phyloP scores from a whole-genome alignment of 1,140 invertebrate genomes.

The Drosophila busckii region DNA sequence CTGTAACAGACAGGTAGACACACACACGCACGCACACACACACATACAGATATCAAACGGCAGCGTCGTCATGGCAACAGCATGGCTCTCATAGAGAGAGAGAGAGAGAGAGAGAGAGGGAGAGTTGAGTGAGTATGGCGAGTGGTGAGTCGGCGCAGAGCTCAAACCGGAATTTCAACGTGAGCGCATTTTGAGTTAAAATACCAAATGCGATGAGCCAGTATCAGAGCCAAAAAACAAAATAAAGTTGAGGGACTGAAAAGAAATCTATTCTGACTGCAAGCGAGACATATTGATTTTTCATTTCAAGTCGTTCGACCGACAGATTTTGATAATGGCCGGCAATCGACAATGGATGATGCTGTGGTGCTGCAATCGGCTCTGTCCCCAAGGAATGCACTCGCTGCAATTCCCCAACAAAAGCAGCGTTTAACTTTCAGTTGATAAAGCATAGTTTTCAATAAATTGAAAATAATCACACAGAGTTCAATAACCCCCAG shows the following conservation, averaged over 20 bases:
- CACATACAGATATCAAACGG: conserved; percentile 5
- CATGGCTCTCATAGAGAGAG: too few species aligned
- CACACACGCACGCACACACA: conserved; percentile 36
- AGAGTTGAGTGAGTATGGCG: conserved; percentile 9
- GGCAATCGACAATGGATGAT: conserved; percentile 21
- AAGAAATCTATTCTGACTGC: too few species aligned
- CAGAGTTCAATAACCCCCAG: neutral
- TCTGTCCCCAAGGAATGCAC: conserved; percentile 20
- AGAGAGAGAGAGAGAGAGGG: conserved; percentile 8
- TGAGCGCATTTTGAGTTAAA: conserved; percentile 40
- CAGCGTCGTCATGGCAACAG: conserved; percentile 58
- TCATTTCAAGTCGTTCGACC: conserved; percentile 38
- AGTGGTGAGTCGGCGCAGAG: conserved; percentile 65
- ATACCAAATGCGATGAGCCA: conserved; percentile 14
- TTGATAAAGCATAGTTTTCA: too few species aligned
- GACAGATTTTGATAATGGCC: conserved; percentile 30
- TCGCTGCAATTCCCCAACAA: conserved; percentile 31
- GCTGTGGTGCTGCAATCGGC: too few species aligned
- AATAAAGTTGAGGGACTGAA: too few species aligned
- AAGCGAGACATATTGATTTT: conserved; percentile 64
- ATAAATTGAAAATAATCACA: neutral
- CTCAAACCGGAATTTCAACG: conserved; percentile 53
- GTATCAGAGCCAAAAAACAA: conserved; percentile 2
- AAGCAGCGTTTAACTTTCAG: too few species aligned
- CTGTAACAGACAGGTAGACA: conserved; percentile 66